These are phyloP conservation scores for Orthonevra nobilis DNA, from an alignment of 2,888 invertebrate genomes.

Conservation along the genomic window DNA sequence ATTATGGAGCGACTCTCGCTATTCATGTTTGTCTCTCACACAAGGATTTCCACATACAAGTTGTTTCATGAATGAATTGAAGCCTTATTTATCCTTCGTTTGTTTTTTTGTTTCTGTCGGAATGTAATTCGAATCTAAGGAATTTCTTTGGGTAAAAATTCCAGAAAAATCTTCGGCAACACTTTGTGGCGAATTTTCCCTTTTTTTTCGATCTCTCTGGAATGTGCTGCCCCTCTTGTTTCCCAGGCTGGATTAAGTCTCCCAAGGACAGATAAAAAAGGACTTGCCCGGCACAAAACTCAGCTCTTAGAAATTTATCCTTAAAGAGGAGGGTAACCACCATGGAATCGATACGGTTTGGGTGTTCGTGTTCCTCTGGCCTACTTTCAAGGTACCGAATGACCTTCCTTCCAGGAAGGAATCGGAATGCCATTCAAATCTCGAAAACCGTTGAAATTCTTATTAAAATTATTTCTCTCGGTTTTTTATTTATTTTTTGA, in stretches of 20 bases:
- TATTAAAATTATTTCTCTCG: slow-evolving; percentile 15
- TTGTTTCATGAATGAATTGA: slow-evolving; percentile 43
- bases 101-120: neutral
- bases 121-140: slow-evolving; percentile 61
- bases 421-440: no score
- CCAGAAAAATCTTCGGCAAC: slow-evolving; percentile 56
- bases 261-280: slow-evolving; percentile 11
- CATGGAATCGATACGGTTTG: slow-evolving; percentile 59
- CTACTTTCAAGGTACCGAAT: slow-evolving; percentile 7
- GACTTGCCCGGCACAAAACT: slow-evolving; percentile 5
- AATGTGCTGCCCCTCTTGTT: slow-evolving; percentile 35
- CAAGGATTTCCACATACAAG: slow-evolving; percentile 42
- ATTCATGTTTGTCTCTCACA: slow-evolving; percentile 11
- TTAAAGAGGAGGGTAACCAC: neutral
- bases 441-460: slow-evolving; percentile 30
- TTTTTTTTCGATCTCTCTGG: slow-evolving; percentile 29
- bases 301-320: slow-evolving; percentile 4
- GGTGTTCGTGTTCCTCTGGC: slow-evolving; percentile 61
- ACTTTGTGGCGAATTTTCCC: slow-evolving; percentile 61
- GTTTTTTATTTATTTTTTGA: slow-evolving; percentile 3
- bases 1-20: slow-evolving; percentile 13
- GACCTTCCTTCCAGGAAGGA: slow-evolving; percentile 62
- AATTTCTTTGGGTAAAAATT: slow-evolving; percentile 55
- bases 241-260: slow-evolving; percentile 50
- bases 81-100: slow-evolving; percentile 13